Percentiles rank a stretch among this genome's conserved stretches.
phyloP scores from a whole-genome alignment of 2,888 invertebrate species.

The Dasypolia templi region DNA sequence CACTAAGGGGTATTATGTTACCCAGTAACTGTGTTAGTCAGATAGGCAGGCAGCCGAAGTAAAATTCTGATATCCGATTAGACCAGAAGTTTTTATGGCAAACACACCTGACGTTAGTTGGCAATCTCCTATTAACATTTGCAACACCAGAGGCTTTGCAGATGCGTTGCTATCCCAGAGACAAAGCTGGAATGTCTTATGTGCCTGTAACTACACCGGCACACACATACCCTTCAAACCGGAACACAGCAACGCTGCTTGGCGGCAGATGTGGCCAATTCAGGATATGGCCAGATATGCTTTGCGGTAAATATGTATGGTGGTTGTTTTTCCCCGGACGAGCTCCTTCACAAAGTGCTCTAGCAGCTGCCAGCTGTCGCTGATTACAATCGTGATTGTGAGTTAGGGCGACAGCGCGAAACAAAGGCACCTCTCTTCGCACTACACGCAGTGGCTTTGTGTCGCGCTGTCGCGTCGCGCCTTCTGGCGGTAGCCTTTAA shows the following conservation, averaged over 20 bases:
- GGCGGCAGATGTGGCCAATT: background rate
- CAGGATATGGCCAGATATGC: no score
- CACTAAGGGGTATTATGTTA: background rate
- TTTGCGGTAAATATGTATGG: background rate
- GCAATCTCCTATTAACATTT: background rate
- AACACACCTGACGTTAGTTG: background rate
- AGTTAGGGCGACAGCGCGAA: no score
- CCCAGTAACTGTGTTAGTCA: background rate
- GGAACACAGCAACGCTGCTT: no score
- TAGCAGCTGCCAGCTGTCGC: no score
- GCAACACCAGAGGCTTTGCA: background rate
- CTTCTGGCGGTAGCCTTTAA: no score
- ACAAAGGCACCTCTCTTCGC: no score
- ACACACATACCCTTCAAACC: background rate
- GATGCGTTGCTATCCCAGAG: background rate
- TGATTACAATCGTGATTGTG: no score
- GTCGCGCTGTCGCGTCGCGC: no score
- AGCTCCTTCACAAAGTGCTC: background rate
- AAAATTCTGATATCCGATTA: background rate
- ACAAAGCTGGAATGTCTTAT: background rate
- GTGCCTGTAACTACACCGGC: background rate
- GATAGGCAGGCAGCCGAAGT: no score
- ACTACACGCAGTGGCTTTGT: no score
- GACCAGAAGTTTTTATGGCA: background rate
- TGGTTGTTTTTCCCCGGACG: background rate